Percentiles rank a stretch among this genome's conserved stretches.
These are phyloP conservation scores for Druceiella hillmani DNA, from an alignment of 2,888 invertebrate species.

Conservation along the genomic window DNA sequence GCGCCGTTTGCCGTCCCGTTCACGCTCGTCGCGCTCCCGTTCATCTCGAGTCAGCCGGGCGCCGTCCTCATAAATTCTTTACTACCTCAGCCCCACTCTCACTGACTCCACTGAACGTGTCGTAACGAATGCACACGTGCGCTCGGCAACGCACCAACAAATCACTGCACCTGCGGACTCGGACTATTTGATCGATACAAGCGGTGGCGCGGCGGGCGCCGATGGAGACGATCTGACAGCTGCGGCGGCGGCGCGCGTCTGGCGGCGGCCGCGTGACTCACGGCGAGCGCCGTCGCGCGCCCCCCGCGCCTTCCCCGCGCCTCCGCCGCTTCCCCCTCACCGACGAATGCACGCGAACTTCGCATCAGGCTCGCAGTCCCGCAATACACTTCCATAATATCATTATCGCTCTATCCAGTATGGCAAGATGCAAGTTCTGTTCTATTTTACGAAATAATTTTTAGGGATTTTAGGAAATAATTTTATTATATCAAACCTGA, in stretches of 20 bases:
- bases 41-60: constrained; percentile 36
- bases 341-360: too few species aligned
- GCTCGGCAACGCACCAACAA: not conserved
- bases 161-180: constrained; percentile 21
- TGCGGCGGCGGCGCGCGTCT: constrained; percentile 28
- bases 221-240: constrained; percentile 53
- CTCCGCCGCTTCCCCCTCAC: constrained; percentile 36
- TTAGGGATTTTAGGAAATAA: too few species aligned
- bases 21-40: constrained; percentile 52
- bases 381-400: too few species aligned
- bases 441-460: too few species aligned
- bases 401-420: too few species aligned
- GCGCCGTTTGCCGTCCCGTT: constrained; percentile 44
- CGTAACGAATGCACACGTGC: too few species aligned
- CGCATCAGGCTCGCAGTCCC: too few species aligned
- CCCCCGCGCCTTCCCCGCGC: constrained; percentile 27
- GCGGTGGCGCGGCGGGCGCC: constrained; percentile 31
- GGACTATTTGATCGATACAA: constrained; percentile 40
- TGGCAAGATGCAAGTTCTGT: too few species aligned
- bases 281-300: constrained; percentile 32
- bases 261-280: constrained; percentile 30
- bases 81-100: not conserved
- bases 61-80: constrained; percentile 27
- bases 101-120: too few species aligned
- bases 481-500: too few species aligned